Conservation (phyloP, 2,113 vertebrate genomes). For the Spea bombifrons region DNA sequence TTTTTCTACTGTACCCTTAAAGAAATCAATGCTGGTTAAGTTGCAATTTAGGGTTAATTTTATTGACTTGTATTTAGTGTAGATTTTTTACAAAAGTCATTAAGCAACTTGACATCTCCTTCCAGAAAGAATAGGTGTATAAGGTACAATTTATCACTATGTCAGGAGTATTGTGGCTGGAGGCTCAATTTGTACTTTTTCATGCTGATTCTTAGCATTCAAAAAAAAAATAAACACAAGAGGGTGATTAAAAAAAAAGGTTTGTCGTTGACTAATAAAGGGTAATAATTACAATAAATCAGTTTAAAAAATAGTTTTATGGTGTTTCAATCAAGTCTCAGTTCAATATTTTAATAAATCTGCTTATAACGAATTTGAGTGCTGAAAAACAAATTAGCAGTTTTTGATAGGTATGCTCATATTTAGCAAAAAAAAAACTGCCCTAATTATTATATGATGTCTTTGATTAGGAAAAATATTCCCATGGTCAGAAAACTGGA, state of each 20-base stretch:
- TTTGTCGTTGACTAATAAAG: too few species aligned
- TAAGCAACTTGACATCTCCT: constrained; percentile 30
- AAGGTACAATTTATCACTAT: constrained; percentile 21
- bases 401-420: too few species aligned
- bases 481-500: too few species aligned
- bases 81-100: constrained; percentile 36
- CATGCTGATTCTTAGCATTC: not conserved
- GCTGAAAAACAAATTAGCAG: too few species aligned
- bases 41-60: constrained; percentile 27
- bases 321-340: too few species aligned
- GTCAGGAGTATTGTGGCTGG: constrained; percentile 18
- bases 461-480: too few species aligned
- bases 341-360: too few species aligned
- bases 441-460: too few species aligned
- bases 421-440: too few species aligned
- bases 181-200: constrained; percentile 21
- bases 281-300: too few species aligned
- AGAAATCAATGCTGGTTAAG: constrained; percentile 29
- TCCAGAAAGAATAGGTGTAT: constrained; percentile 24
- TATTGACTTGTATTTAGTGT: constrained; percentile 33
- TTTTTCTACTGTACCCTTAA: constrained; percentile 24
- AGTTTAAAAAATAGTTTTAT: too few species aligned
- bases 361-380: too few species aligned
- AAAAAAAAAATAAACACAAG: not conserved
- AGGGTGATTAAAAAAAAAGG: not conserved